Conservation (phyloP, 2,797 vertebrate species). For the Lerista edwardsae region DNA sequence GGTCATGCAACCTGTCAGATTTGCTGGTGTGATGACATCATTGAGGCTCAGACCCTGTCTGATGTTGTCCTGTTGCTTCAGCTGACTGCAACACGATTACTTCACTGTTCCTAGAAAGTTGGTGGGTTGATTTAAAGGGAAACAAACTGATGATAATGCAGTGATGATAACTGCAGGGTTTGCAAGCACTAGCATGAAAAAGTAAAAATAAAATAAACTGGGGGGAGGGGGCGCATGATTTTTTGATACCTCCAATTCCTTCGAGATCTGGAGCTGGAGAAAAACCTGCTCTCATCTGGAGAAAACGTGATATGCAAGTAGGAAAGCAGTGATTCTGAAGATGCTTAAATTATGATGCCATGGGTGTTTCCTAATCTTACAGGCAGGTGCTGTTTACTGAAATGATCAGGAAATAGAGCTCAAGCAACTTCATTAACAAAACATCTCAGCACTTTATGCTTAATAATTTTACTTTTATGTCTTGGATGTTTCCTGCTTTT, state of each 20-base stretch:
- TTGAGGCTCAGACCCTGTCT: neutral
- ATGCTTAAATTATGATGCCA: neutral
- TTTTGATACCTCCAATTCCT: neutral
- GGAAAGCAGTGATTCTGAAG: constrained; percentile 13
- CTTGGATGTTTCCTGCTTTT: neutral
- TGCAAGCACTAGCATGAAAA: neutral
- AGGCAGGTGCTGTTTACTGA: fast-evolving
- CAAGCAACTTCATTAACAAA: fast-evolving
- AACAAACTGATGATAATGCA: neutral
- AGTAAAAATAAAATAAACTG: too few relatives aligned
- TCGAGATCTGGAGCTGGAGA: neutral
- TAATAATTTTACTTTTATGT: neutral
- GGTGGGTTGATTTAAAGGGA: neutral
- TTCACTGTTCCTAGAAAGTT: neutral
- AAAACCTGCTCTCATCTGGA: too few relatives aligned
- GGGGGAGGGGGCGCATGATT: neutral
- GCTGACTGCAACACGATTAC: neutral
- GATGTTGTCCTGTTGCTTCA: neutral
- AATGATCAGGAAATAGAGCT: neutral
- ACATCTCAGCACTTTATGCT: neutral
- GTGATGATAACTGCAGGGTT: too few relatives aligned
- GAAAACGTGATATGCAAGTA: neutral
- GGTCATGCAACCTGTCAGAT: neutral
- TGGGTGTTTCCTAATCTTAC: neutral
- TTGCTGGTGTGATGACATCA: neutral